Conservation (phyloP, 1,140 invertebrate genomes). For the Drosophila bipectinata region DNA sequence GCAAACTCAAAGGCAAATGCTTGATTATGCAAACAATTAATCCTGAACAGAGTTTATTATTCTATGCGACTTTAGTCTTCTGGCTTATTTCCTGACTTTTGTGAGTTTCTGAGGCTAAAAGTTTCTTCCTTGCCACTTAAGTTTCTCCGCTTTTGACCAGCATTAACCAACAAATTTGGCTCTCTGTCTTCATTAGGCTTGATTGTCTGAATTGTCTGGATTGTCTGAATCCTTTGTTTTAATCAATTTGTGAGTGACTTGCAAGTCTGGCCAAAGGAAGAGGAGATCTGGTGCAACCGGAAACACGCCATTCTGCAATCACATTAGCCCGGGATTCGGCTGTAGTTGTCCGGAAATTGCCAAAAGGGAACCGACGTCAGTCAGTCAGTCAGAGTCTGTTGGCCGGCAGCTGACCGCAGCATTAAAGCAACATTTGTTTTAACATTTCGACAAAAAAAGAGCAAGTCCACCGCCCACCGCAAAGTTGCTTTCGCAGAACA, state of each 20-base stretch:
- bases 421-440: conserved; percentile 82
- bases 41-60: conserved; percentile 67
- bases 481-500: conserved; percentile 15
- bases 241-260: conserved; percentile 66
- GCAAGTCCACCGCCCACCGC: conserved; percentile 1
- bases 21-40: conserved; percentile 78
- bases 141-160: conserved; percentile 11
- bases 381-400: conserved; percentile 15
- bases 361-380: conserved; percentile 29
- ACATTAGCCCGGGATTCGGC: conserved; percentile 63
- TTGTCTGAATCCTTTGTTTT: conserved; percentile 25
- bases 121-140: conserved; percentile 9
- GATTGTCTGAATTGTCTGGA: conserved; percentile 11
- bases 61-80: conserved; percentile 3
- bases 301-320: conserved; percentile 70
- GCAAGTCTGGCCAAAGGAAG: conserved; percentile 7
- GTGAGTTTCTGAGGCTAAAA: conserved; percentile 3
- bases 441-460: conserved; percentile 21
- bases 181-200: conserved; percentile 53
- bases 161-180: conserved; percentile 51
- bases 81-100: conserved; percentile 29
- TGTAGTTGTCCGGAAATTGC: conserved; percentile 55
- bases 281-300: conserved; percentile 28
- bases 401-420: conserved; percentile 55
- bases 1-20: conserved; percentile 12